These are phyloP conservation scores for Tetramorium simillimum DNA, from an alignment of 1,140 invertebrate species.

Conservation along the genomic window DNA sequence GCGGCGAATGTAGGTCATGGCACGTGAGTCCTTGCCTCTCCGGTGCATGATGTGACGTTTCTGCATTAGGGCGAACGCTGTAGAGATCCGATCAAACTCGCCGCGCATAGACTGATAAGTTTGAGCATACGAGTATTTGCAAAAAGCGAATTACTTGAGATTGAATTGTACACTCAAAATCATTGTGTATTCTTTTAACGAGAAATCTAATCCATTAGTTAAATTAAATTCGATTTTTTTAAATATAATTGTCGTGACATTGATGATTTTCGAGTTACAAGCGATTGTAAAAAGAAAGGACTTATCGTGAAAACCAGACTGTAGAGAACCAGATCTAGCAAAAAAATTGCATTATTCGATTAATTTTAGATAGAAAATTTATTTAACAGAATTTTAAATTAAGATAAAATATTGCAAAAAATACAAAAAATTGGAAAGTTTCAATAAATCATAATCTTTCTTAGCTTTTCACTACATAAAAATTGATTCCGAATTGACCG, in stretches of 20 bases:
- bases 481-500: background rate
- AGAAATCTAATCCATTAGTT: background rate
- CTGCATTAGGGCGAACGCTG: slow-evolving; percentile 34
- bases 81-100: background rate
- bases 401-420: background rate
- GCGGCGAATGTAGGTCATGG: slow-evolving; percentile 62
- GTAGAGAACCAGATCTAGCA: background rate
- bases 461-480: background rate
- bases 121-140: background rate
- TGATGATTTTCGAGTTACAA: background rate
- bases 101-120: background rate
- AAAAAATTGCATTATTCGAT: background rate
- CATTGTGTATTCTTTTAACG: background rate
- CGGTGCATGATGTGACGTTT: slow-evolving; percentile 21
- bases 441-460: background rate
- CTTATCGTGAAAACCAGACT: background rate
- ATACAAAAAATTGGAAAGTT: background rate
- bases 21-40: slow-evolving; percentile 46
- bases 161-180: background rate
- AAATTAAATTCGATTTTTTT: background rate
- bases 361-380: background rate
- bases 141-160: background rate
- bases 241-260: background rate
- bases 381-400: background rate
- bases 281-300: background rate